These are phyloP conservation scores for Aegotheles bennettii DNA, from an alignment of 2,113 vertebrate genomes.

Conservation along the genomic window DNA sequence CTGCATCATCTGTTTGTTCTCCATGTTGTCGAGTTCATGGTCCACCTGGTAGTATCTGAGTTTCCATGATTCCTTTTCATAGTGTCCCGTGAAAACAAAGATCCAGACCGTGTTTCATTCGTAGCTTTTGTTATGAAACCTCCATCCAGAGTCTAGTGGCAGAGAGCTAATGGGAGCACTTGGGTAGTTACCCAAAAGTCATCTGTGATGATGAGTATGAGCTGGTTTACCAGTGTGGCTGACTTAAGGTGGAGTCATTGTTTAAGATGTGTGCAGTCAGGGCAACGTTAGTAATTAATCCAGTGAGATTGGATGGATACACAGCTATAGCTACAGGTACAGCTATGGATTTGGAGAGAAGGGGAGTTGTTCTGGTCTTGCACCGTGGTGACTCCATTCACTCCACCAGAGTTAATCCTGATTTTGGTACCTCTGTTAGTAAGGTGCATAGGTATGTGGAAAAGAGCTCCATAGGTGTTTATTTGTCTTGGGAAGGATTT, in stretches of 20 bases:
- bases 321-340: background rate
- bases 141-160: background rate
- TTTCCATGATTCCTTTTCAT: background rate
- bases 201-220: background rate
- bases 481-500: slow-evolving; percentile 9
- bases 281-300: background rate
- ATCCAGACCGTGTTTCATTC: background rate
- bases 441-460: background rate
- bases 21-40: background rate
- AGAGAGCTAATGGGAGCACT: background rate
- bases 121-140: background rate
- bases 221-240: background rate
- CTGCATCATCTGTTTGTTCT: background rate
- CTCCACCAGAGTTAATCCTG: background rate
- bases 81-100: background rate
- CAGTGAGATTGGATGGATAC: background rate
- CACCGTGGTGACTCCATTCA: background rate
- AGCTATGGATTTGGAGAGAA: background rate
- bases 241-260: background rate
- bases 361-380: background rate
- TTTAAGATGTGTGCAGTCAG: background rate
- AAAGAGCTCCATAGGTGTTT: background rate
- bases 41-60: background rate
- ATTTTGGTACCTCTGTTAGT: background rate
- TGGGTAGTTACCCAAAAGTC: background rate